Percentiles rank a stretch among this genome's conserved stretches.
These are phyloP conservation scores for Aphrocallistes beatrix DNA, from an alignment of 37 sponge, comb jelly and placozoan species.

Conservation along the genomic window DNA sequence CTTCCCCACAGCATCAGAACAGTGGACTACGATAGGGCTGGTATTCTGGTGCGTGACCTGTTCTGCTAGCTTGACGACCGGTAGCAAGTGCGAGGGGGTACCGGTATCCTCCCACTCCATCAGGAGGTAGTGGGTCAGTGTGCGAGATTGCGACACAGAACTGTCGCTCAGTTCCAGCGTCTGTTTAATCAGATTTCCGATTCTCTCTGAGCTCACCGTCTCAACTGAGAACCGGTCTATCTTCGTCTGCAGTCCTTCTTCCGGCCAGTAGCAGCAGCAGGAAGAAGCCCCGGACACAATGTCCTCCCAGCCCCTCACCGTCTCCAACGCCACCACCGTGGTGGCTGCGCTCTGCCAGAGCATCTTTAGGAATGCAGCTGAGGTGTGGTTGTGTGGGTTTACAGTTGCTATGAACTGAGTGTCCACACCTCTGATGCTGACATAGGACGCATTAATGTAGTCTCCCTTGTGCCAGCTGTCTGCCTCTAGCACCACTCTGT, in stretches of 20 bases:
- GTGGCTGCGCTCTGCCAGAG: neutral
- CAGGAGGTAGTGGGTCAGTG: neutral
- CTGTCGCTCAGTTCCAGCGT: neutral
- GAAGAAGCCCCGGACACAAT: neutral
- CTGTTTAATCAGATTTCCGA: neutral
- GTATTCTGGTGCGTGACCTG: neutral
- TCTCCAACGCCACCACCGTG: neutral
- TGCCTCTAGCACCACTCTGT: neutral
- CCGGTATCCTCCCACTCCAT: neutral
- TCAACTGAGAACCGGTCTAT: neutral
- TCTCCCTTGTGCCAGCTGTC: neutral
- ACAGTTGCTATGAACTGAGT: neutral
- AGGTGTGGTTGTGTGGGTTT: neutral
- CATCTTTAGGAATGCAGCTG: neutral
- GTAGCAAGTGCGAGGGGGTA: neutral
- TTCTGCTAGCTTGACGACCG: neutral
- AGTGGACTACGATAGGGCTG: neutral
- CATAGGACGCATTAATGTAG: neutral
- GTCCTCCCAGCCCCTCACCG: neutral
- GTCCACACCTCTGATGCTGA: neutral
- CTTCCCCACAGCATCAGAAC: neutral
- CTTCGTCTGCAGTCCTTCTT: neutral
- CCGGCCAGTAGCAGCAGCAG: neutral
- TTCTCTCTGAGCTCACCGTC: neutral
- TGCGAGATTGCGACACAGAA: neutral